Evolutionary conservation across 23 tunicate species (phyloP), one percentile per base, ranked within the genome.

Genomic region (Halocynthia roretzi): DNA sequence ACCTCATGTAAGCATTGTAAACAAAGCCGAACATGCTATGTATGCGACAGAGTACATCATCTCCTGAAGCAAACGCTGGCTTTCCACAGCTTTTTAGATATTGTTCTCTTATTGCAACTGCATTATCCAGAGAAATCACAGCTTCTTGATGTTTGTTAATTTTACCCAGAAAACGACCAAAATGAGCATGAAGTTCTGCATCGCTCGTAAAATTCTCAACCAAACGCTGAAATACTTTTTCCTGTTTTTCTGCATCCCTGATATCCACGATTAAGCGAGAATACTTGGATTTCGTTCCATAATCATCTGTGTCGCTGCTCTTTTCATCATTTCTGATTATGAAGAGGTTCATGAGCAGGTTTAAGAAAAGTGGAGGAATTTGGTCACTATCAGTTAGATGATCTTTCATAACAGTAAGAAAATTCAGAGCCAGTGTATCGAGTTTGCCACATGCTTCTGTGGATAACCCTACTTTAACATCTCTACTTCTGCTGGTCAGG

Each of bases 21-120:
- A 61, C 70, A 57, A 51, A 75, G 10, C 92, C 92, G 81, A 80
- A 76, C 85, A 86, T 86, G 50, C 60, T 76, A 51, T 81, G 92
- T 6, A 80, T 40, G 44, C 90, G 65, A n/a, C 80, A 69, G 12
- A 51, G 90, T 6, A 72, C 76, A 50, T 85, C 72, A 50, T 85
- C 90, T 10, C 64, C 64, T 14, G n/a, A 21, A 7, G 17, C 56
- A 19, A 62, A 56, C 8, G 56, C 52, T 31, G 70, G 53, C 52
- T 7, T 18, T 11, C 61, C 55, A n/a, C 11, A 5, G 6, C 10
- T 56, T 9, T 31, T 19, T 21, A 31, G 48, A 62, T 10, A 8
- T 7, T 54, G 11, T 71, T 74, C 69, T 80, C 80, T 62, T 0
- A 86, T 62, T 15, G 68, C 81, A 60, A 86, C 61, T 44, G 92